Evolutionary conservation across 2,797 vertebrate genomes (phyloP).

Genomic region (Acropternis orthonyx): DNA sequence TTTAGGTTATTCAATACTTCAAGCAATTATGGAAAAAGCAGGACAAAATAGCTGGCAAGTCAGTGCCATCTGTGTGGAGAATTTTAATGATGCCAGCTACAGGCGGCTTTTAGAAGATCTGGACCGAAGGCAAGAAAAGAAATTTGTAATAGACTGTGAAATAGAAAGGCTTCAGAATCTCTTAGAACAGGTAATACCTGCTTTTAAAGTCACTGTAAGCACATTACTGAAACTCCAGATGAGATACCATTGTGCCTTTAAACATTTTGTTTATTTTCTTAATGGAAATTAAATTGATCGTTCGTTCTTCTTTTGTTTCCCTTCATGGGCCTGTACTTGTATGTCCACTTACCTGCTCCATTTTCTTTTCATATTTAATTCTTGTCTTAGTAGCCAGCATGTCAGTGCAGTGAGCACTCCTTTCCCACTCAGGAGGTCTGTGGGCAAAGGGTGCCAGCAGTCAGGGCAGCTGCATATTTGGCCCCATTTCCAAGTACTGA

Average conservation of each 20-base stretch:
- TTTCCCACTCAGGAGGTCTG: neutral
- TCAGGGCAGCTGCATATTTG: neutral
- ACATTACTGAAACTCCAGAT: neutral
- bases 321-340: neutral
- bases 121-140: slow-evolving; percentile 93
- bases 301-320: neutral
- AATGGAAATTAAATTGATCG: neutral
- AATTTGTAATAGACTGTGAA: slow-evolving; percentile 96
- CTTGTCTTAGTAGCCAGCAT: neutral
- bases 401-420: neutral
- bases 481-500: neutral
- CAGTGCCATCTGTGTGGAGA: slow-evolving; percentile 97
- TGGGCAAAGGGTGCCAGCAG: fast-evolving
- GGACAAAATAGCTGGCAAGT: slow-evolving; percentile 97
- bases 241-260: neutral
- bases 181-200: slow-evolving; percentile 90
- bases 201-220: slow-evolving; percentile 33
- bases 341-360: neutral
- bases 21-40: slow-evolving; percentile 97
- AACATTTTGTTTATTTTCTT: neutral
- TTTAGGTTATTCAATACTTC: slow-evolving; percentile 95
- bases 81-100: slow-evolving; percentile 93
- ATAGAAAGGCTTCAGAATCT: slow-evolving; percentile 93
- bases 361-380: neutral
- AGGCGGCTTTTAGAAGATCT: slow-evolving; percentile 91